These are phyloP conservation scores for Heliconius aoede DNA, from an alignment of 2,888 invertebrate genomes.

Conservation along the genomic window DNA sequence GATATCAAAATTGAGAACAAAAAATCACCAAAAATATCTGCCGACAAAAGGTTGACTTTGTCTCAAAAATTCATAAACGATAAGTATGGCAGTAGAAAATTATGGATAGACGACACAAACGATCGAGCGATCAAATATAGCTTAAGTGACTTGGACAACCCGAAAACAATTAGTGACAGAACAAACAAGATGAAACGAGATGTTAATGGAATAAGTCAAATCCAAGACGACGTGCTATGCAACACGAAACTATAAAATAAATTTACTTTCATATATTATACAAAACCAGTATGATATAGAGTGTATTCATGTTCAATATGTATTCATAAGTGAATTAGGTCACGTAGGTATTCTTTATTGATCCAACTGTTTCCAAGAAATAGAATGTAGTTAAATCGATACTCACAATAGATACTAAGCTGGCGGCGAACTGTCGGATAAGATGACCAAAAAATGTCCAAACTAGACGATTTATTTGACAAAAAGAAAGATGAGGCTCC, in stretches of 20 bases:
- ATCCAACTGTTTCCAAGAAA: constrained; percentile 38
- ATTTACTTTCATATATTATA: not conserved
- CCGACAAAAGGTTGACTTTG: constrained; percentile 71
- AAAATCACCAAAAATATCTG: constrained; percentile 71
- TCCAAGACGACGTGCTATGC: constrained; percentile 60
- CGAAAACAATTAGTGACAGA: constrained; percentile 69
- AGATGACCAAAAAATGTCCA: constrained; percentile 76
- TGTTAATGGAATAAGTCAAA: constrained; percentile 60
- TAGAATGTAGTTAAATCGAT: constrained; percentile 65
- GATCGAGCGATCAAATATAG: constrained; percentile 67
- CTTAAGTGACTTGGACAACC: constrained; percentile 65
- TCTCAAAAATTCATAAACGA: constrained; percentile 83
- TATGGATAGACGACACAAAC: constrained; percentile 74
- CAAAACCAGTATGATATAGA: constrained; percentile 1
- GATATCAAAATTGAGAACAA: constrained; percentile 65
- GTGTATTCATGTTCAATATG: constrained; percentile 30
- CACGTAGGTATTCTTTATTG: constrained; percentile 28
- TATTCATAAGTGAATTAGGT: constrained; percentile 12
- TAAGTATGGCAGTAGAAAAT: constrained; percentile 79
- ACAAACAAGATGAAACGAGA: constrained; percentile 65
- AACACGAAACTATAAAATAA: constrained; percentile 59
- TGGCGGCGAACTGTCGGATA: not conserved
- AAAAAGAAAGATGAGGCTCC: constrained; percentile 94
- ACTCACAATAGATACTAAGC: not conserved
- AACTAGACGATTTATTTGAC: constrained; percentile 91